Evolutionary conservation across 1,140 invertebrate species (phyloP), one percentile per base, ranked within the genome.

Genomic region (Sarcophaga peregrina): DNA sequence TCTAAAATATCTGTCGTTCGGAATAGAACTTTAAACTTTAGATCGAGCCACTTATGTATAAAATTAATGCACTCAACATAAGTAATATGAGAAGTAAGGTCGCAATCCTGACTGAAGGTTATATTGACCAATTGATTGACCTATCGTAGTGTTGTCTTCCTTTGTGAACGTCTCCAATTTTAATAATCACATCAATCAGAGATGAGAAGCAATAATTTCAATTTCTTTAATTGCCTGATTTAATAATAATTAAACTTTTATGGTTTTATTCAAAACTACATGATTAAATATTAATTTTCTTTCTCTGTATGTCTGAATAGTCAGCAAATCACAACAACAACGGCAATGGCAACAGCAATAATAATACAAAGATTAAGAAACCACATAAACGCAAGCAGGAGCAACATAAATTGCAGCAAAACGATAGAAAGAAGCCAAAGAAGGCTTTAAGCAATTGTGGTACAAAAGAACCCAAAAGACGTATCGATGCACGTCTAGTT

Each of bases 401-500:
- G 10, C 46, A 80, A 25, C 73, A 83, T 80, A 45, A 80, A 62
- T 50, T 47, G 74, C 78, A 37, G 17, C 17, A 74, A 20, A 75
- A 6, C 48, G 52, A 10, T 52, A 11, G 58, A 74, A 58, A 80
- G 82, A 47, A 83, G 13, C 81, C 68, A 52, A 72, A 81, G 47
- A 37, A 78, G 46, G 92, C 75, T 45, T 90, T 91, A 85, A 94
- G 92, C 85, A 95, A 95, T 86, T 95, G 95, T 85, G 94, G 94
- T 45, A 95, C 95, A 47, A 93, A 94, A 86, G 93, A 94, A 86
- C 93, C 93, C 0, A 91, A 91, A 3, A 91, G 92, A 83, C 91
- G 91, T 73, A 92, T 92, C 89, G 92, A 92, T 86, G 91, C 88
- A 25, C 90, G 91, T 46, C 91, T 91, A 68, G 75, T 78, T 2